Percentiles rank a stretch among this genome's conserved stretches.
These are phyloP conservation scores for Botia kubotai DNA, from an alignment of 2,797 vertebrate species.

Conservation along the genomic window DNA sequence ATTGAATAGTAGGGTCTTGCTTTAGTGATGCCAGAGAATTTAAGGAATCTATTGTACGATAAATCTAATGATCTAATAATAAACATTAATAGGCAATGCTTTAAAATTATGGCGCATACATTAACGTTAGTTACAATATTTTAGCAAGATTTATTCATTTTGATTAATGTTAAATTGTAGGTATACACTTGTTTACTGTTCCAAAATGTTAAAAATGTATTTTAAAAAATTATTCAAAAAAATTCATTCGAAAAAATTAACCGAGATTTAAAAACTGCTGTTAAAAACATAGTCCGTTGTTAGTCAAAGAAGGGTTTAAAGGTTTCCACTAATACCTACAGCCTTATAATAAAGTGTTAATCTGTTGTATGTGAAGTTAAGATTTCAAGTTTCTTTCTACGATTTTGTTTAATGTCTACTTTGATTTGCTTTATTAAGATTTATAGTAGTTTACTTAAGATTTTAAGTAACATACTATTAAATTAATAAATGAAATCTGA, in stretches of 20 bases:
- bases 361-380: not conserved
- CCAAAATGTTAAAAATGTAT: not conserved
- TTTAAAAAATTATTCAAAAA: too few species aligned
- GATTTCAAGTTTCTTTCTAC: not conserved
- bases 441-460: too few species aligned
- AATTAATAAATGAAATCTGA: not conserved
- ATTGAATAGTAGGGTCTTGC: not conserved
- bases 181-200: not conserved
- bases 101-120: not conserved
- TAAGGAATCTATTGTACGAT: too few species aligned
- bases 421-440: not conserved
- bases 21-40: not conserved
- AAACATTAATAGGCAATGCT: not conserved
- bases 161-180: not conserved
- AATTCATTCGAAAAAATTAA: not conserved
- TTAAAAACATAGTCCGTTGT: too few species aligned
- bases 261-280: not conserved
- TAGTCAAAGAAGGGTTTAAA: too few species aligned
- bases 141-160: not conserved
- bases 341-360: not conserved
- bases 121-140: not conserved
- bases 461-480: too few species aligned
- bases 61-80: not conserved
- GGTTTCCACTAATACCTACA: not conserved
- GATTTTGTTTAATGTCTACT: not conserved